Base-by-base conservation (phyloP, 2,113 vertebrate species). In the Phylloscopus whistleri region DNA sequence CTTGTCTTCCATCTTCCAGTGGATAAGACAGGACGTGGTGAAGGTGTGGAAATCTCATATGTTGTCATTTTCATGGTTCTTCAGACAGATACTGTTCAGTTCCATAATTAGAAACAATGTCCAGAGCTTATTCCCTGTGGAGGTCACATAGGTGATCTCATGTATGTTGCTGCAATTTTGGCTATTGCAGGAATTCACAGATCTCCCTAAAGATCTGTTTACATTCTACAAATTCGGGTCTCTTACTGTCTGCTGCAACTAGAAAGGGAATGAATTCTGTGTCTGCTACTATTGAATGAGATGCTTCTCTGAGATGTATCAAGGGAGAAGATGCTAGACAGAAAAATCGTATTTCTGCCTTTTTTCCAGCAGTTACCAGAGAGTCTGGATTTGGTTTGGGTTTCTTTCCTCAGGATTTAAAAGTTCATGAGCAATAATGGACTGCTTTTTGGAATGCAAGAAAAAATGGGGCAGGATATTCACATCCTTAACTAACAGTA, bases 401-500 rank as follows among this genome's bases (percentile, higher is more conserved):
- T 6, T 64, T 33, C 44, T 73, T 87, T 85, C 20, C 27, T 55
- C 23, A 63, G 63, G 18, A 66, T 89, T 80, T 95, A 80, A 51
- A 48, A 74, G 20, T 62, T 84, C 31, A 21, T 53, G 51, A 88
- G 15, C n/a, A 59, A 30, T 85, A 78, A 93, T 33, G 41, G 67
- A 69, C 26, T 84, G 64, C 43, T 62, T 70, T 95, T 84, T 84
- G 60, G 31, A 89, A 89, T 67, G 48, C 28, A 81, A 74, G 43
- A 81, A 10, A 74, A 92, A 95, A 67, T 59, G 35, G 55, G 44
- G 35, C 35, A 87, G 48, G 21, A 77, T 64, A 91, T 83, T 91
- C 24, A 69, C 59, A 91, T 81, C 74, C n/a, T 92, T 92, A 94
- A 92, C 56, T 91, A 81, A 74, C 56, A 62, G 60, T 33, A 86